Base-by-base conservation (phyloP, 2,888 invertebrate species). In the Liopterus haemorrhoidalis region DNA sequence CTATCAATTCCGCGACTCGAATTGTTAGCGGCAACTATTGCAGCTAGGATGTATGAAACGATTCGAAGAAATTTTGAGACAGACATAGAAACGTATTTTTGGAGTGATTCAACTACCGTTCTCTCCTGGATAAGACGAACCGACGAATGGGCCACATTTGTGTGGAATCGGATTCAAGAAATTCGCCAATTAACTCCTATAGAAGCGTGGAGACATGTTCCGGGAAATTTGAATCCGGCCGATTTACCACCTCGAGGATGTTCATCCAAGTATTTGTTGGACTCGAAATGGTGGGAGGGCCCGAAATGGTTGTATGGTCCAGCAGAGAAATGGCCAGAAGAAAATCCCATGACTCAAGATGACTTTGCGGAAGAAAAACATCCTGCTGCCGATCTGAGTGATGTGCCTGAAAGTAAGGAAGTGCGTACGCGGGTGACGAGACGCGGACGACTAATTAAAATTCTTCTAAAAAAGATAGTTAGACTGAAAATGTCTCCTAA, bases 1-100 rank as follows among this genome's bases (percentile, higher is more conserved):
- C 31, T 51, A n/a, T 57, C 56, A 0, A 60, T 62, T 21, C 60
- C 60, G 4, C 45, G 60, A n/a, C 42, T 64, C 6, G 60, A 64
- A 48, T 44, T 63, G 22, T 28, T 62, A 15, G 60, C 54, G 8
- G 57, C 57, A 8, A 46, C 54, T 12, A 56, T 62, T 16, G 57
- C 52, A 15, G 54, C 53, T 2, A 36, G 59, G 38, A 27, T 60
- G n/a, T 16, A 27, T n/a, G 6, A 16, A 27, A 15, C 56, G 6
- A 9, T 25, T 2, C 15, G 5, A 27, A 19, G 28, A 6, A 16
- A 1, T 1, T n/a, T 39, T 9, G 41, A 46, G 5, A 18, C 35
- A 9, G 22, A 49, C 18, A 20, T 50, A 20, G 33, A 48, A 37
- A 41, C 36, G 18, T 42, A 38, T 40, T 57, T 48, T 46, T 60